Percentiles rank a stretch among this genome's conserved stretches.
Evolutionary conservation across 1,140 invertebrate genomes (phyloP).

Genomic region (Hesperophylax magnus): DNA sequence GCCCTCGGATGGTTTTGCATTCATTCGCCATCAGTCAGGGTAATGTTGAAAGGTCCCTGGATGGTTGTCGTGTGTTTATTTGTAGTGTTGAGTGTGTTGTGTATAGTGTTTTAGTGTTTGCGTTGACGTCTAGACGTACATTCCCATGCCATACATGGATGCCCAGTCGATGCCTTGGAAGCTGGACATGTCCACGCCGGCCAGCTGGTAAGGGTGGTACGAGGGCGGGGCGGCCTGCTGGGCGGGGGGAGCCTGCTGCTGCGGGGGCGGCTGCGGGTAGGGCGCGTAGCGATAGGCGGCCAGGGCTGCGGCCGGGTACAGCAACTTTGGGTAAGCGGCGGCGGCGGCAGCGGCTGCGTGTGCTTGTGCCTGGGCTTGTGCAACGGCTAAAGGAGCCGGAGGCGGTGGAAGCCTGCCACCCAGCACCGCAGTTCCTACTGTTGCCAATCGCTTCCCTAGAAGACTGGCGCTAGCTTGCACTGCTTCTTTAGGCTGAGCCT

Average conservation of each 20-base stretch:
- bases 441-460: constrained; percentile 65
- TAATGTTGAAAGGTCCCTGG: too few relatives aligned
- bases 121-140: constrained; percentile 81
- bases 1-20: too few relatives aligned
- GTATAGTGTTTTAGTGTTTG: too few relatives aligned
- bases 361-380: constrained; percentile 60
- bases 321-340: constrained; percentile 60
- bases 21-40: too few relatives aligned
- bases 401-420: constrained; percentile 34
- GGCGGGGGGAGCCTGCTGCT: constrained; percentile 72
- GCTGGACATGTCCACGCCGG: constrained; percentile 91
- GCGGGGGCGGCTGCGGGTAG: constrained; percentile 75
- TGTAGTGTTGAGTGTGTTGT: too few relatives aligned
- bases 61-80: too few relatives aligned
- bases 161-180: constrained; percentile 93
- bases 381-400: constrained; percentile 55
- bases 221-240: constrained; percentile 76
- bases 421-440: constrained; percentile 62
- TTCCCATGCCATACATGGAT: constrained; percentile 91
- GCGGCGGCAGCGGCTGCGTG: constrained; percentile 62
- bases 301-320: constrained; percentile 48
- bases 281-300: constrained; percentile 81
- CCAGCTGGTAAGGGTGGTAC: constrained; percentile 86
- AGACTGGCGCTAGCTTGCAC: constrained; percentile 73
- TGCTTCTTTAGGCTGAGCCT: constrained; percentile 92